Base-by-base conservation (phyloP, 2,797 vertebrate species). In the Zonotrichia albicollis region DNA sequence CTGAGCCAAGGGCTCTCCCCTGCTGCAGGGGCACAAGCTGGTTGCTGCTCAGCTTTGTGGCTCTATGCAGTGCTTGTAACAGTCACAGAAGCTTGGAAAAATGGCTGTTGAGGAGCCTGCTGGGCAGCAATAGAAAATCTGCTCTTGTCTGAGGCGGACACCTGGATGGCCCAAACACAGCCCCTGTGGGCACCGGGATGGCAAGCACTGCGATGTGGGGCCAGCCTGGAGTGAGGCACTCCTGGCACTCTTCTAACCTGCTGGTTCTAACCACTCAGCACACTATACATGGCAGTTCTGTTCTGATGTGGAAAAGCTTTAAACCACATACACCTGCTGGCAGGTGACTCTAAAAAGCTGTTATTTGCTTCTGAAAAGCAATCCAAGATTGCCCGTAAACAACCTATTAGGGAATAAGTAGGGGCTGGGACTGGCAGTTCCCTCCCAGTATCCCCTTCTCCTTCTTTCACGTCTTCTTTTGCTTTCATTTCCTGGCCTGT, bases 181-280 rank as follows among this genome's bases (percentile, higher is more conserved):
- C 34, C 34, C n/a, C 50, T 12, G 20, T 1, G 42, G 42, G n/a
- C 7, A 12, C 0, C 1, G 6, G 29, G 19, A 32, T 5, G 8
- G 60, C 1, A 13, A 27, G 17, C 6, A 7, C 62, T 46, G 54
- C 0, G 0, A 5, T 7, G 46, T 15, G 17, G 10, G 46, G 46
- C 38, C 51, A n/a, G 60, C 16, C 32, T 0, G 4, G 42, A 32
- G 43, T 21, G 25, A 27, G 54, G 54, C 30, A 5, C 36, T 38
- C 21, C 48, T 38, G 45, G 36, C 50, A 22, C 68, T 18, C 9
- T 67, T 34, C 27, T 67, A 23, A 51, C 64, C 36, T 3, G 3
- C 36, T 26, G 38, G n/a, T 36, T 71, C 53, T 43, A 32, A 45
- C 34, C 57, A 46, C 57, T 84, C 55, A 38, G 67, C 45, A 2